phyloP scores from a whole-genome alignment of 2,113 vertebrate species.

The Etheostoma cragini region DNA sequence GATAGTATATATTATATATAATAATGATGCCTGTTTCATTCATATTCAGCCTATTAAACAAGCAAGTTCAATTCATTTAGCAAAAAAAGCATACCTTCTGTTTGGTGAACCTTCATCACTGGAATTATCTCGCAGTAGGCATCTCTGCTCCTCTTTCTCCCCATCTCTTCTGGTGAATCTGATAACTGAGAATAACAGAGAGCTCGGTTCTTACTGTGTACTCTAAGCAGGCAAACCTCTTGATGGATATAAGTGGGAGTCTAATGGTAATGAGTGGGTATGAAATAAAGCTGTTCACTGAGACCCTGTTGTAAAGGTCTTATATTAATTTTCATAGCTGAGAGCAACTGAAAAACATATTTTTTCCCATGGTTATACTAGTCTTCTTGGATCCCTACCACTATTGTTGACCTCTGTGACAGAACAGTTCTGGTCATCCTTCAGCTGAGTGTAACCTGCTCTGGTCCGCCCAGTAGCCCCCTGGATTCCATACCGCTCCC shows the following conservation, averaged over 20 bases:
- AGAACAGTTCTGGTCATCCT: slow-evolving; percentile 85
- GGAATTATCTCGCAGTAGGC: slow-evolving; percentile 90
- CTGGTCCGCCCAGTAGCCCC: slow-evolving; percentile 80
- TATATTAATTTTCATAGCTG: neutral
- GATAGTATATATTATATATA: slow-evolving; percentile 18
- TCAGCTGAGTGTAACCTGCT: slow-evolving; percentile 86
- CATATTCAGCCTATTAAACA: neutral
- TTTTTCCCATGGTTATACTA: neutral
- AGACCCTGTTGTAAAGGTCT: neutral
- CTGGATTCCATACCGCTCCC: slow-evolving; percentile 85
- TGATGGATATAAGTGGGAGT: neutral
- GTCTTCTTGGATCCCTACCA: slow-evolving; percentile 60
- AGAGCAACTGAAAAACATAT: neutral
- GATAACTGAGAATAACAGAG: slow-evolving; percentile 66
- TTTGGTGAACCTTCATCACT: slow-evolving; percentile 85
- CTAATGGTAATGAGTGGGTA: neutral
- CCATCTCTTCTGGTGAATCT: slow-evolving; percentile 84
- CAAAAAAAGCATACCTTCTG: slow-evolving; percentile 80
- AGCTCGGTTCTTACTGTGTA: slow-evolving; percentile 1
- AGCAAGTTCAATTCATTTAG: neutral
- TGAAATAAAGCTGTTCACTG: neutral
- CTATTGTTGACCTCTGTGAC: slow-evolving; percentile 73
- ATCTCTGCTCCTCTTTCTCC: slow-evolving; percentile 84
- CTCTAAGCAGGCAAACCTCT: neutral
- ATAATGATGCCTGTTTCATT: neutral